phyloP scores from a whole-genome alignment of 2,797 vertebrate species.

The Pangasius mekongensis region DNA sequence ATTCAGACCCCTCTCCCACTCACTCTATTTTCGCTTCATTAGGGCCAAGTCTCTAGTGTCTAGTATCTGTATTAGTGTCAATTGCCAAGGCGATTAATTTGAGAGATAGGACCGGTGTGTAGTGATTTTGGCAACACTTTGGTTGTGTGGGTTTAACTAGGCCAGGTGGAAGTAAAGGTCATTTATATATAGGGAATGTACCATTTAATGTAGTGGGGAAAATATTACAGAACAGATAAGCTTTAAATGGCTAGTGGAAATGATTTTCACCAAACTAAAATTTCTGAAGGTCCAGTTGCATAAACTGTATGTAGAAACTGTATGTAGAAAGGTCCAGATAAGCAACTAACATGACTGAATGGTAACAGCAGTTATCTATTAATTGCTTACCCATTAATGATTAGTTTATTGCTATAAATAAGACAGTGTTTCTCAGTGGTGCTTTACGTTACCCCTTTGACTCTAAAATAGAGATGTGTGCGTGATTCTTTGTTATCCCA shows the following conservation, averaged over 20 bases:
- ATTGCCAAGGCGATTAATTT: slow-evolving; percentile 67
- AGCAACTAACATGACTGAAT: not conserved
- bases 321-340: not conserved
- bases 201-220: not conserved
- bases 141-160: slow-evolving; percentile 42
- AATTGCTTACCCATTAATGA: not conserved
- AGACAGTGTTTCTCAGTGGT: not conserved
- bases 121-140: slow-evolving; percentile 44
- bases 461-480: not conserved
- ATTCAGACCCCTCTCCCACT: slow-evolving; percentile 81
- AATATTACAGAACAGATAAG: not conserved
- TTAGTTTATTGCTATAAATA: not conserved
- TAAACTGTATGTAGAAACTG: too few relatives aligned
- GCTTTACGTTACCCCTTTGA: not conserved
- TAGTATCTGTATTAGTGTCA: slow-evolving; percentile 58
- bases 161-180: slow-evolving; percentile 37
- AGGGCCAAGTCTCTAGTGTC: slow-evolving; percentile 70
- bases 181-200: slow-evolving; percentile 14
- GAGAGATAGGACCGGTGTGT: slow-evolving; percentile 54
- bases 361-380: not conserved
- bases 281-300: not conserved
- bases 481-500: not conserved
- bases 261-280: not conserved
- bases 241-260: slow-evolving; percentile 14
- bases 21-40: slow-evolving; percentile 78